Percentiles rank a stretch among this genome's conserved stretches.
Evolutionary conservation across 2,888 invertebrate genomes (phyloP).

Genomic region (Ennomos fuscantarius): DNA sequence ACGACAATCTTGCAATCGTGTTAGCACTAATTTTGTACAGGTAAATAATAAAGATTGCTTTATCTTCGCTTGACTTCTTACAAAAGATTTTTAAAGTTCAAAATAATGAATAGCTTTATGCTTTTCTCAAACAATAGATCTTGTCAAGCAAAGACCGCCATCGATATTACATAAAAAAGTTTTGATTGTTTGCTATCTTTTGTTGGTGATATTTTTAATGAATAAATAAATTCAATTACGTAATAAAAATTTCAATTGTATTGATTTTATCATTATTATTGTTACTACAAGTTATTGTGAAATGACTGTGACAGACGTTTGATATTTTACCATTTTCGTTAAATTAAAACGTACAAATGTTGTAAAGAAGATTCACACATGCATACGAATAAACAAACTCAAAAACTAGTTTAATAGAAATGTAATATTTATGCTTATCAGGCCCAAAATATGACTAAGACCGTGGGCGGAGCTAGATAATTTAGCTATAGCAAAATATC

Average conservation of each 20-base stretch:
- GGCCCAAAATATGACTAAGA: not conserved
- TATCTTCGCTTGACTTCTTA: slow-evolving; percentile 29
- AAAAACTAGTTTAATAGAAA: not conserved
- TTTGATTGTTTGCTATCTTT: slow-evolving; percentile 7
- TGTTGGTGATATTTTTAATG: slow-evolving; percentile 27
- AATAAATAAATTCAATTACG: not conserved
- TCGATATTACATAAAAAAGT: slow-evolving; percentile 20
- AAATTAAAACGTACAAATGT: too few species aligned
- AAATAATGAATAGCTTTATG: slow-evolving; percentile 7
- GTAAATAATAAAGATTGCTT: slow-evolving; percentile 31
- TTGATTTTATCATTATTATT: too few species aligned
- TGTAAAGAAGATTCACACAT: too few species aligned
- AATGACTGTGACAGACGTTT: too few species aligned
- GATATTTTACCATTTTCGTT: too few species aligned
- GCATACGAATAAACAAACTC: not conserved
- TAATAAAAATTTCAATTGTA: too few species aligned
- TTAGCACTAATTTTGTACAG: slow-evolving; percentile 76
- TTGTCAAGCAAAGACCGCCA: slow-evolving; percentile 28
- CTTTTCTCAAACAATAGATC: slow-evolving; percentile 11
- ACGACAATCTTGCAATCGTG: slow-evolving; percentile 50
- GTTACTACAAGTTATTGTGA: too few species aligned
- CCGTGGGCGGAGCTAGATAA: not conserved
- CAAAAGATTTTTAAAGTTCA: not conserved
- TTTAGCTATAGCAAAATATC: not conserved
- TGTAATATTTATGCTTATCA: not conserved